Evolutionary conservation across 1,140 invertebrate species (phyloP).

Genomic region (Drosophila virilis): DNA sequence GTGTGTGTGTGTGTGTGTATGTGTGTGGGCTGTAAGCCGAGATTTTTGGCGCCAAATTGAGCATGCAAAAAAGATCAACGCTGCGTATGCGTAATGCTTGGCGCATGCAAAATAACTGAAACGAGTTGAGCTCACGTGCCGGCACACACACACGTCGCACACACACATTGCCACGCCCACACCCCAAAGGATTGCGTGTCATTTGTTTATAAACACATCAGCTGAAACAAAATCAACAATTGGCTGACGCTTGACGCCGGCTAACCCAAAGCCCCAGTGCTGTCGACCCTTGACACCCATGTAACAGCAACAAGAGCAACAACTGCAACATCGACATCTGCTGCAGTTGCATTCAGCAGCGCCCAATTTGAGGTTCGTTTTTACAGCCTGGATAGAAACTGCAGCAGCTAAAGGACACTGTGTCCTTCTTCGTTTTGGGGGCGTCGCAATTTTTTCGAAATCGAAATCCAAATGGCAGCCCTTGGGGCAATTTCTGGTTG

Average conservation of each 20-base stretch:
- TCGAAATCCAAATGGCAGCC: constrained; percentile 34
- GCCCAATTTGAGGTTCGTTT: neutral
- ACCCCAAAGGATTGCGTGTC: constrained; percentile 77
- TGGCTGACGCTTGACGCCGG: constrained; percentile 8
- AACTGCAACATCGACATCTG: constrained; percentile 28
- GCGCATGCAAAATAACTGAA: constrained; percentile 51
- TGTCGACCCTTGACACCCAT: constrained; percentile 45
- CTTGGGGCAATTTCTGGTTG: constrained; percentile 37
- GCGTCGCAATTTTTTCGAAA: constrained; percentile 26
- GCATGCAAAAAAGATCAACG: constrained; percentile 70
- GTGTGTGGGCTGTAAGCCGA: constrained; percentile 42
- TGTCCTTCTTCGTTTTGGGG: neutral
- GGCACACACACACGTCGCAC: constrained; percentile 3
- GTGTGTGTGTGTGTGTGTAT: constrained; percentile 41
- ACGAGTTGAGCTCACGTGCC: constrained; percentile 37
- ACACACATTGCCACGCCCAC: constrained; percentile 6
- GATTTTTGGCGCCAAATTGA: constrained; percentile 78
- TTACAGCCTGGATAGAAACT: neutral
- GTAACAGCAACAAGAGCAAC: constrained; percentile 10
- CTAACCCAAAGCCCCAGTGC: constrained; percentile 50
- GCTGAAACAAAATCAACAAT: constrained; percentile 25
- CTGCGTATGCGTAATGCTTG: constrained; percentile 74
- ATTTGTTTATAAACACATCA: constrained; percentile 79
- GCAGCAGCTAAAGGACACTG: neutral
- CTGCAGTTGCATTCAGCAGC: constrained; percentile 22